Conservation (phyloP, 2,888 invertebrate species). For the Microchrysa polita region DNA sequence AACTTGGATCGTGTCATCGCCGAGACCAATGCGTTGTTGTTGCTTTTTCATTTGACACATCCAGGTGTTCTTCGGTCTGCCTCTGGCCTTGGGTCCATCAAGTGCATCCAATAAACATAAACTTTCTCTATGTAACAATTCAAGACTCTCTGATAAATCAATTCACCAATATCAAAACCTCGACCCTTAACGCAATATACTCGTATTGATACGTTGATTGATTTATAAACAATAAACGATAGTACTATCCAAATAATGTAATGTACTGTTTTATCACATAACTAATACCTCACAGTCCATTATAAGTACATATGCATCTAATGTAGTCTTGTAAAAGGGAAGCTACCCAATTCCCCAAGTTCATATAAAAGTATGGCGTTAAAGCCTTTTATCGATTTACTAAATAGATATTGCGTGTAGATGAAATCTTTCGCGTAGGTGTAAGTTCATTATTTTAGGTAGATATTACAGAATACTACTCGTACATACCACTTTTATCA, state of each 20-base stretch:
- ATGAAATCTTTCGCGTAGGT: constrained; percentile 27
- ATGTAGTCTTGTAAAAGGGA: too few species aligned
- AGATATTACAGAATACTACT: background rate
- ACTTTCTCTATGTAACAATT: too few species aligned
- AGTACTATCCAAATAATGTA: constrained; percentile 3
- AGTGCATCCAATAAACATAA: too few species aligned
- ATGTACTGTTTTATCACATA: background rate
- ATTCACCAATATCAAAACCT: background rate
- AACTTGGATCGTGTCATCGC: too few species aligned
- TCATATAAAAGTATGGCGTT: constrained; percentile 14
- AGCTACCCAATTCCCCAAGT: too few species aligned
- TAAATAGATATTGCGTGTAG: background rate
- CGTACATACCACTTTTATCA: constrained; percentile 35
- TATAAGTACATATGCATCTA: background rate
- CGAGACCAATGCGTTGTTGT: too few species aligned
- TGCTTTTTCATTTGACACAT: too few species aligned
- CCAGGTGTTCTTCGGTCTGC: too few species aligned
- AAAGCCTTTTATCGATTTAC: constrained; percentile 30
- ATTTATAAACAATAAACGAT: constrained; percentile 18
- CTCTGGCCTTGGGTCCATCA: too few species aligned
- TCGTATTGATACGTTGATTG: constrained; percentile 17
- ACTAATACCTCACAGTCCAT: background rate
- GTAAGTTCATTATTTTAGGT: background rate
- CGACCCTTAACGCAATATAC: constrained; percentile 2
- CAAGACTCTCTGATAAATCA: constrained; percentile 21